These are phyloP conservation scores for Rhinichthys klamathensis DNA, from an alignment of 2,113 vertebrate genomes.

Conservation along the genomic window DNA sequence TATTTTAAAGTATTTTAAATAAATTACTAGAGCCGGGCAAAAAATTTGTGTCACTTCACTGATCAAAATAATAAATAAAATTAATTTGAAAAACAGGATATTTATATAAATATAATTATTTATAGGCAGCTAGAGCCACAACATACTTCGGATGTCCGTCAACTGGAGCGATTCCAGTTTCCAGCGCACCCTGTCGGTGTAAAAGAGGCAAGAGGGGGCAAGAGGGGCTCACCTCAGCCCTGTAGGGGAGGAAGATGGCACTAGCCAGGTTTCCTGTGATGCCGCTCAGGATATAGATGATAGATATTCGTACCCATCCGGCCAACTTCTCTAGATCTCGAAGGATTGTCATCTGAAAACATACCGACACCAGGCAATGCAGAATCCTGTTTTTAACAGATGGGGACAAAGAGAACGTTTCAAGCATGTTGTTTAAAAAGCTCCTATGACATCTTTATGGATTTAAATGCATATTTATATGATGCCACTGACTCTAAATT, in stretches of 20 bases:
- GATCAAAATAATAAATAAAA: background rate
- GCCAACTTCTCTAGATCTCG: slow-evolving; percentile 97
- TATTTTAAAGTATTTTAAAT: background rate
- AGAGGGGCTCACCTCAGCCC: slow-evolving; percentile 86
- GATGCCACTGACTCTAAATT: background rate
- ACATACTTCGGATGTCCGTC: background rate
- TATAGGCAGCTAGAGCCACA: background rate
- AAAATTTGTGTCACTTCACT: background rate
- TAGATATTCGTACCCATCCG: slow-evolving; percentile 97
- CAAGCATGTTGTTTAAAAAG: slow-evolving; percentile 5
- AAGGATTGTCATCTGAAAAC: slow-evolving; percentile 98
- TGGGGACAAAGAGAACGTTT: slow-evolving; percentile 11
- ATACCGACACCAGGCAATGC: slow-evolving; percentile 96
- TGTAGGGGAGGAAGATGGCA: slow-evolving; percentile 96
- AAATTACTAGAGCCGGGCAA: background rate
- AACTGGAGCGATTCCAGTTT: background rate
- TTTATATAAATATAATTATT: background rate
- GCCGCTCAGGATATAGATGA: slow-evolving; percentile 97
- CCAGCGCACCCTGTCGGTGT: background rate
- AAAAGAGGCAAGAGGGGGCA: background rate
- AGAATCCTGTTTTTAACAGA: slow-evolving; percentile 83
- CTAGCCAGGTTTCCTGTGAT: slow-evolving; percentile 97
- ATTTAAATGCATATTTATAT: slow-evolving; percentile 1
- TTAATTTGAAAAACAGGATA: background rate
- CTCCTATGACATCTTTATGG: background rate